Evolutionary conservation across 2,888 invertebrate genomes (phyloP).

Genomic region (Andrena bucephala): DNA sequence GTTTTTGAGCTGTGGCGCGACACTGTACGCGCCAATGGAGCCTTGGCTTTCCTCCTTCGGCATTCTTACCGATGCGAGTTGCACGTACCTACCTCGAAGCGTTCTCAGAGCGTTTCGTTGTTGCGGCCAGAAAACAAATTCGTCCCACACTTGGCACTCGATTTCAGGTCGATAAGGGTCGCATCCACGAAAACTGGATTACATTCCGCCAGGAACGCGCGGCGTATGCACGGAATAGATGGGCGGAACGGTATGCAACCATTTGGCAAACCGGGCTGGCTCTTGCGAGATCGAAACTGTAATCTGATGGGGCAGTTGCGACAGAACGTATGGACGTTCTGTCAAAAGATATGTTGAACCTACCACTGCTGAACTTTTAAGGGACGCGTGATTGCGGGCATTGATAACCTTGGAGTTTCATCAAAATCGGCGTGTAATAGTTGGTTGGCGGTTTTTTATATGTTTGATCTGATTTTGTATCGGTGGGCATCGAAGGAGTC

Average conservation of each 20-base stretch:
- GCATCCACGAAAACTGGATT: conserved; percentile 63
- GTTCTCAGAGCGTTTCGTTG: background rate
- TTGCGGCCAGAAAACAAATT: conserved; percentile 3
- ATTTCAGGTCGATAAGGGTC: conserved; percentile 61
- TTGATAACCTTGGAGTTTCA: background rate
- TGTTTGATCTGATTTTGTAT: no score
- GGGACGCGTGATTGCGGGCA: background rate
- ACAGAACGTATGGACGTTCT: conserved; percentile 56
- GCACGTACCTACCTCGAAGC: conserved; percentile 4
- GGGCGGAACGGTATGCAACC: conserved; percentile 46
- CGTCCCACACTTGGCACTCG: conserved; percentile 54
- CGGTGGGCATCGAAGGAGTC: no score
- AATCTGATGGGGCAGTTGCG: conserved; percentile 69
- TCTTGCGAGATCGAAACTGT: conserved; percentile 70
- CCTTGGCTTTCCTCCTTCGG: background rate
- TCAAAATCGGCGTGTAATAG: background rate
- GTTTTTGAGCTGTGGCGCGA: background rate
- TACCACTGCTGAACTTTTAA: conserved; percentile 20
- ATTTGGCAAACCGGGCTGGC: conserved; percentile 68
- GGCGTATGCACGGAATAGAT: conserved; percentile 27
- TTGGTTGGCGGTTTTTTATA: background rate
- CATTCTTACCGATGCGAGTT: background rate
- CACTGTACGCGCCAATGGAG: conserved; percentile 7
- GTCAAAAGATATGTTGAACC: conserved; percentile 35
- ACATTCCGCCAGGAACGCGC: conserved; percentile 33